These are phyloP conservation scores for Drosophila setosimentum DNA, from an alignment of 2,888 invertebrate genomes.

Conservation along the genomic window DNA sequence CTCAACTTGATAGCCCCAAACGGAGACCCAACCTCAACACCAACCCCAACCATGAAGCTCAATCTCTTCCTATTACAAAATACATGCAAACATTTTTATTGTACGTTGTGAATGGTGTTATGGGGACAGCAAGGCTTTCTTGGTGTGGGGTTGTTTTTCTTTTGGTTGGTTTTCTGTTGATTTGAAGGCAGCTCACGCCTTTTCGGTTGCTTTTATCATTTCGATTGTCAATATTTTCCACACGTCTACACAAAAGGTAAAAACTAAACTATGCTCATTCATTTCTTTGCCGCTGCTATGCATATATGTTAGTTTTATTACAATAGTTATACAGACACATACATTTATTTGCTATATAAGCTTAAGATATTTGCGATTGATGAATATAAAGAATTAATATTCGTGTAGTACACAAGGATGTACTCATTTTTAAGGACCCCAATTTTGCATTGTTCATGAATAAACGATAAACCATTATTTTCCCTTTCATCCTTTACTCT, in stretches of 20 bases:
- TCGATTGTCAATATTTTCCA: conserved; percentile 72
- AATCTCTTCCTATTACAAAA: conserved; percentile 41
- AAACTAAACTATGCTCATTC: conserved; percentile 49
- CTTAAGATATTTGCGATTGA: neutral
- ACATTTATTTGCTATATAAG: neutral
- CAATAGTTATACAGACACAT: neutral
- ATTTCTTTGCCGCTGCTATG: conserved; percentile 32
- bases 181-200: conserved; percentile 73
- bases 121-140: conserved; percentile 45
- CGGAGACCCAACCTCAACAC: conserved; percentile 14
- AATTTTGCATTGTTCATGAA: neutral
- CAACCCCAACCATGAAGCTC: conserved; percentile 20
- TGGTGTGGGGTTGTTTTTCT: neutral
- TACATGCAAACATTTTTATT: conserved; percentile 66
- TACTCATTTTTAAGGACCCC: neutral
- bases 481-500: neutral
- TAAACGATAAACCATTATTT: neutral
- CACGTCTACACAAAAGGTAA: conserved; percentile 74
- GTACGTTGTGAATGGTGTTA: conserved; percentile 51
- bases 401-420: neutral
- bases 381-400: neutral
- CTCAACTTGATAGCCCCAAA: conserved; percentile 76
- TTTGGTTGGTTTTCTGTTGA: conserved; percentile 49
- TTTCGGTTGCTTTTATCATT: conserved; percentile 44
- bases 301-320: conserved; percentile 19